Base-by-base conservation (phyloP, 2,888 invertebrate species). In the Drosophila eohydei region DNA sequence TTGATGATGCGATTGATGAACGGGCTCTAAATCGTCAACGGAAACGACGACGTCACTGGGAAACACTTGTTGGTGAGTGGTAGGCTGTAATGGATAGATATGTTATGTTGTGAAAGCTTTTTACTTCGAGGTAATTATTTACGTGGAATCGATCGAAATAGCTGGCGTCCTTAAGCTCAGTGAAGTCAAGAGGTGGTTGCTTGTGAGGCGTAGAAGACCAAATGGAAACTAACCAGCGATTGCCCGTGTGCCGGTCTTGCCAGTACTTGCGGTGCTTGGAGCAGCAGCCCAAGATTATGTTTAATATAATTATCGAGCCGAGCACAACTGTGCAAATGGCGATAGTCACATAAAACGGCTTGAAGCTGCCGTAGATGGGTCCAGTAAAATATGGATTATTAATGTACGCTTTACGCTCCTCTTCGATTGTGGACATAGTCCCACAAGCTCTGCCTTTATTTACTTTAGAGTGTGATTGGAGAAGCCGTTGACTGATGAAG, bases 201-300 rank as follows among this genome's bases (percentile, higher is more conserved):
- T 96, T 95, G 91, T 97, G 96, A 0, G 97, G 97, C 6, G 97
- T 96, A 41, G 96, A 94, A 2, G 97, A 96, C 96, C 97, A 97
- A 91, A 97, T 94, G 2, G 97, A 96, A 21, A 96, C 95, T 69
- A 97, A 93, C 96, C 96, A 97, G 88, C 97, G 96, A 92, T 96
- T 97, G 55, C 97, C 97, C 96, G 90, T 36, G 91, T 97, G 95
- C 79, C 95, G 94, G 90, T 97, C 96, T 80, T 95, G 95, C 97
- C 97, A 97, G 91, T 97, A 97, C 43, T 94, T 93, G 3, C 95
- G 95, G 91, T 97, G 95, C 81, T 95, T 95, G 0, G 97, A 97
- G 91, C 97, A 96, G 92, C 95, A 97, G 90, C 97, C 97, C 91
- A 97, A 95, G 40, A 96, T 94, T 36, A 97, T 93, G 92, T 97